These are phyloP conservation scores for Tetramorium simillimum DNA, from an alignment of 1,140 invertebrate species.

Conservation along the genomic window DNA sequence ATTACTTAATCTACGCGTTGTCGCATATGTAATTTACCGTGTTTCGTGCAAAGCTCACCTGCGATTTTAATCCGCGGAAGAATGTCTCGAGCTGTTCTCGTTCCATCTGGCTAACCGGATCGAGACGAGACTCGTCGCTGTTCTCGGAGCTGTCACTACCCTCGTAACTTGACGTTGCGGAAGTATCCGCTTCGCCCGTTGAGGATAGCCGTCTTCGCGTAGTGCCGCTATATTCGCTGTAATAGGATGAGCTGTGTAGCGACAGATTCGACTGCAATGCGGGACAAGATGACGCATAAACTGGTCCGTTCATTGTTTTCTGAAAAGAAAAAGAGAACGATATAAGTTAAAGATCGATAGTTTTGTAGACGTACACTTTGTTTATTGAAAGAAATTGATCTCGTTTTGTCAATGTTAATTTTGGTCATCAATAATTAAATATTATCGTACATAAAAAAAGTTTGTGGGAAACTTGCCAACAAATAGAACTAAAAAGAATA, in stretches of 20 bases:
- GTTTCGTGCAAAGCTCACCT: constrained; percentile 82
- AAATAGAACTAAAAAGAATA: neutral
- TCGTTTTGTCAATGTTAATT: neutral
- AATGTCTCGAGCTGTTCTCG: constrained; percentile 92
- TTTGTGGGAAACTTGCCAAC: neutral
- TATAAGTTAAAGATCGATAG: neutral
- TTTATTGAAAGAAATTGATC: neutral
- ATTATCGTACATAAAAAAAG: neutral
- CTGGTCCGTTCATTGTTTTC: constrained; percentile 76
- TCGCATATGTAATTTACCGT: neutral
- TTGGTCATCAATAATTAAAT: neutral
- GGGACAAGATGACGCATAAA: constrained; percentile 79
- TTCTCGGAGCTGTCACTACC: constrained; percentile 83
- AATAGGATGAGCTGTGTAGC: constrained; percentile 79
- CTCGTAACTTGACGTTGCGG: constrained; percentile 84
- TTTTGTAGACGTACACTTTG: no score
- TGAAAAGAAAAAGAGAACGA: constrained; percentile 21
- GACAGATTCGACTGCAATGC: constrained; percentile 79
- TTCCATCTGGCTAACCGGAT: constrained; percentile 89
- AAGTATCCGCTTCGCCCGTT: constrained; percentile 85
- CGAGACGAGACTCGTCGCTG: constrained; percentile 81
- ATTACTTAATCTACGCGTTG: neutral
- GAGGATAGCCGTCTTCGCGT: constrained; percentile 81
- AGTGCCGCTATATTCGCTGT: constrained; percentile 81
- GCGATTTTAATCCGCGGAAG: constrained; percentile 92